phyloP scores from a whole-genome alignment of 2,888 invertebrate species.

The Hypselothyrea guttata region DNA sequence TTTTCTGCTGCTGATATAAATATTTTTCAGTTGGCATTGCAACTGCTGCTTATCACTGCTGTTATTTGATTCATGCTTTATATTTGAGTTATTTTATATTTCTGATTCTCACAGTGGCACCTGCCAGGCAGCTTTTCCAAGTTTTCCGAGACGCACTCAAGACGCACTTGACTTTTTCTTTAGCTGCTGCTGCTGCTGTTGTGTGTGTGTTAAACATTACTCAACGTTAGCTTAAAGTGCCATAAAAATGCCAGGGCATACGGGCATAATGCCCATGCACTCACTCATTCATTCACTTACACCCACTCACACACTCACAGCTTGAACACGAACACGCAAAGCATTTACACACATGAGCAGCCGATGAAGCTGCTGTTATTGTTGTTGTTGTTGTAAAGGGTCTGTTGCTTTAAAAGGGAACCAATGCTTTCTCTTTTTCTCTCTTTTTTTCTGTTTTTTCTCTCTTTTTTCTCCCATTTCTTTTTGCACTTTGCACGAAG shows the following conservation, averaged over 20 bases:
- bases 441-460: constrained; percentile 12
- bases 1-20: too few relatives aligned
- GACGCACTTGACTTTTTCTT: constrained; percentile 27
- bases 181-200: too few relatives aligned
- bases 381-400: constrained; percentile 12
- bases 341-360: constrained; percentile 63
- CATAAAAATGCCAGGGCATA: constrained; percentile 65
- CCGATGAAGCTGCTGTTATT: constrained; percentile 36
- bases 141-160: constrained; percentile 19
- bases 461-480: not conserved
- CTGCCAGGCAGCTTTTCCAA: constrained; percentile 11
- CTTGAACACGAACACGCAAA: constrained; percentile 26
- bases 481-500: constrained; percentile 5
- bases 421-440: not conserved
- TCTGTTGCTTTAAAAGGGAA: constrained; percentile 36
- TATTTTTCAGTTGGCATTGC: too few relatives aligned
- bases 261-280: constrained; percentile 32
- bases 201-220: constrained; percentile 44
- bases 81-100: not conserved
- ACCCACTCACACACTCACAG: constrained; percentile 10
- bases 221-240: constrained; percentile 65
- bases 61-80: constrained; percentile 4
- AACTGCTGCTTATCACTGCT: not conserved
- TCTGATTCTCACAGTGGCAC: constrained; percentile 6
- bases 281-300: constrained; percentile 19